Percentiles rank a stretch among this genome's conserved stretches.
These are phyloP conservation scores for Clarias gariepinus DNA, from an alignment of 2,113 vertebrate species.

Conservation along the genomic window DNA sequence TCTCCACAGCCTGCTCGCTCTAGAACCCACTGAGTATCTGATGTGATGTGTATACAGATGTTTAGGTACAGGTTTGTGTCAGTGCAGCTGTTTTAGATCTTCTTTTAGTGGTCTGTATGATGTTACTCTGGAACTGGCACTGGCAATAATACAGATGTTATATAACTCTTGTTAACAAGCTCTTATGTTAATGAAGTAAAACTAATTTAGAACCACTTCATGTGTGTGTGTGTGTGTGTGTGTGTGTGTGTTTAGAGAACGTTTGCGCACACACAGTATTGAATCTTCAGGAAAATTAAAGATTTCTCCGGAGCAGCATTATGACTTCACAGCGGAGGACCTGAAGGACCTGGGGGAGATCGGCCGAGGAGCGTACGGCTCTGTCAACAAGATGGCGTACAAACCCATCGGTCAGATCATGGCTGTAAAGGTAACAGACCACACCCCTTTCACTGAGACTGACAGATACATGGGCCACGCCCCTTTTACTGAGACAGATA, in stretches of 20 bases:
- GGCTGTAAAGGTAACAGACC: slow-evolving; percentile 95
- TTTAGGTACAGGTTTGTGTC: not conserved
- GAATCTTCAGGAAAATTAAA: slow-evolving; percentile 99
- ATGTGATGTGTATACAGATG: not conserved
- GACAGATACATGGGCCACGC: not conserved
- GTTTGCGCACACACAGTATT: slow-evolving; percentile 97
- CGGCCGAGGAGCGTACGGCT: slow-evolving; percentile 96
- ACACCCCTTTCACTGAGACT: not conserved
- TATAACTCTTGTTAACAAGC: not conserved
- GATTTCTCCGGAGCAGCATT: slow-evolving; percentile 96
- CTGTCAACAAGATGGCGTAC: slow-evolving; percentile 99
- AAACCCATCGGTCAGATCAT: slow-evolving; percentile 98
- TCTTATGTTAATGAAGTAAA: not conserved
- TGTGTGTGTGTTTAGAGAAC: slow-evolving; percentile 80
- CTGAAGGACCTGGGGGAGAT: slow-evolving; percentile 98
- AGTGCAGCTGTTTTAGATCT: not conserved
- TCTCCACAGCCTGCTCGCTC: not conserved
- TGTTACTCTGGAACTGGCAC: not conserved
- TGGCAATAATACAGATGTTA: not conserved
- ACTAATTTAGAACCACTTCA: not conserved
- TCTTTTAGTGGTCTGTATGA: not conserved
- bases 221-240: slow-evolving; percentile 10
- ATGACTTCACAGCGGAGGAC: slow-evolving; percentile 98
- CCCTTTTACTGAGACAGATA: not conserved
- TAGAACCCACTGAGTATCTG: not conserved